phyloP scores from a whole-genome alignment of 2,797 vertebrate genomes.

The Mycteria americana region DNA sequence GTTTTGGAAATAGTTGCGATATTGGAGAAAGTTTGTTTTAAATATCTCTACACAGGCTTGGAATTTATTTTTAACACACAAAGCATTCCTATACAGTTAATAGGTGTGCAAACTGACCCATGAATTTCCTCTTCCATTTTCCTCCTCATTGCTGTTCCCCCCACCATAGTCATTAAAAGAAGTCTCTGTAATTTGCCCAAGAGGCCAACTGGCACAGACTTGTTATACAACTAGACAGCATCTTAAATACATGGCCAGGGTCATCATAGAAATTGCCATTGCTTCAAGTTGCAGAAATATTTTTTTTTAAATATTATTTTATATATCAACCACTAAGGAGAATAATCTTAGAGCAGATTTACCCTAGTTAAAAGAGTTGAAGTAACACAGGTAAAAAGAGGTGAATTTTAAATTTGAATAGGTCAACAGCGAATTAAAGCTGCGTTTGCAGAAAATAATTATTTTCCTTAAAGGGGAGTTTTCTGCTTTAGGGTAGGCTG shows the following conservation, averaged over 20 bases:
- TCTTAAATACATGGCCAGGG: neutral
- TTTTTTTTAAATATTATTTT: neutral
- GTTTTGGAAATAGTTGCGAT: neutral
- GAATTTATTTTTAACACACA: neutral
- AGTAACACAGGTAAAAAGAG: neutral
- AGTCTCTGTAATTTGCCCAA: neutral
- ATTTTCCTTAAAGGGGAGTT: neutral
- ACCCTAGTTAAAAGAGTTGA: neutral
- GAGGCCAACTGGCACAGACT: neutral
- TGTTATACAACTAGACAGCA: neutral
- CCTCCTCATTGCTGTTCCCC: neutral
- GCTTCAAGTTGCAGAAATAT: neutral
- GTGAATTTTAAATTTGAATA: neutral
- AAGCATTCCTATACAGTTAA: neutral
- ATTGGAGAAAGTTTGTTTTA: neutral
- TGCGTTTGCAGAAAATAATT: neutral
- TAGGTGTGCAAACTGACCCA: neutral
- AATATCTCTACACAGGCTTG: neutral
- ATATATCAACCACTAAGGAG: neutral
- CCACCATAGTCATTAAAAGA: neutral
- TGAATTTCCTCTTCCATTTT: neutral
- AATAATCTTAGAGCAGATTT: neutral
- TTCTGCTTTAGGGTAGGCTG: neutral
- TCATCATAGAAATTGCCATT: neutral
- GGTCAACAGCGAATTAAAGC: neutral